Percentiles rank a stretch among this genome's conserved stretches.
Conservation (phyloP, 2,797 vertebrate species). For the Rhinogobio ventralis region DNA sequence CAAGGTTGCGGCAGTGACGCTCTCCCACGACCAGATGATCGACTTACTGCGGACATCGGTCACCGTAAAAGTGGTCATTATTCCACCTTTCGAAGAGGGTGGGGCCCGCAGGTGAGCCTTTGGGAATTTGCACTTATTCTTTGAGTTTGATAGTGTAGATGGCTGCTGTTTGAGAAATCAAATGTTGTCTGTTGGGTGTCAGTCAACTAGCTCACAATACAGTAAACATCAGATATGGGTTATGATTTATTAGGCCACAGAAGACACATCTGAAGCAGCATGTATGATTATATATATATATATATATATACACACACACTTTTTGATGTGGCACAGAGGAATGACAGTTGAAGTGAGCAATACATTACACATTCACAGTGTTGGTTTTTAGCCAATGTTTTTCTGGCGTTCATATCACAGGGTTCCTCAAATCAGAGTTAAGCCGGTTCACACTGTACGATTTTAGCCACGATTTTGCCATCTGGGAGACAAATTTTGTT, state of each 20-base stretch:
- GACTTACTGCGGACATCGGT: constrained; percentile 94
- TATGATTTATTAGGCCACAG: not conserved
- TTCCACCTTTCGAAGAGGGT: constrained; percentile 89
- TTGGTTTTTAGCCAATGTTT: not conserved
- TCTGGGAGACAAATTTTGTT: not conserved
- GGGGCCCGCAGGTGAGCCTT: constrained; percentile 85
- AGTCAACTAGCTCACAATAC: not conserved
- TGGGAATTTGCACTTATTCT: not conserved
- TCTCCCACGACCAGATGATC: constrained; percentile 96
- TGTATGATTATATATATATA: too few relatives aligned
- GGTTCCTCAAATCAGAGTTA: not conserved
- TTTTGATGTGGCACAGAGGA: not conserved
- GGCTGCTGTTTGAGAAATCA: not conserved
- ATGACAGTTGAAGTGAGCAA: not conserved
- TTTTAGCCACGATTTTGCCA: not conserved
- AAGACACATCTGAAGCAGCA: not conserved
- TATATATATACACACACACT: not conserved
- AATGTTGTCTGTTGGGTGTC: not conserved
- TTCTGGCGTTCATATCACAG: not conserved
- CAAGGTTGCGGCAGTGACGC: constrained; percentile 91
- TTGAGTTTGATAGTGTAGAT: not conserved
- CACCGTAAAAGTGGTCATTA: constrained; percentile 94
- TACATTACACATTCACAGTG: not conserved
- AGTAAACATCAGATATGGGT: not conserved
- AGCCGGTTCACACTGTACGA: not conserved